Evolutionary conservation across 2,888 invertebrate species (phyloP), one percentile per base, ranked within the genome.

Genomic region (Leucania comma): DNA sequence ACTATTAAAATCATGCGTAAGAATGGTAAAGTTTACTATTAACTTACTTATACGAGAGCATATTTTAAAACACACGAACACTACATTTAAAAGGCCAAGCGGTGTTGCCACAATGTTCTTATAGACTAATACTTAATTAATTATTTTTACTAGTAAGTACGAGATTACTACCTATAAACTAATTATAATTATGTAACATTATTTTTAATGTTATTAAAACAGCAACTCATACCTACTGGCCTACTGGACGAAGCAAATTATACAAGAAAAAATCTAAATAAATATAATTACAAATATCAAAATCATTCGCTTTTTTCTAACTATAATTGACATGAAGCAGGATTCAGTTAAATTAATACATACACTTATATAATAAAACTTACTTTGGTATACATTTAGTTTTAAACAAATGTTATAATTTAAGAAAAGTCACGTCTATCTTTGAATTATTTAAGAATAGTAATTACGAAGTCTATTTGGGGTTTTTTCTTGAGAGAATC

Each of bases 241-340:
- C 85, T 85, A 89, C 62, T 75, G 66, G 67, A 80, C 71, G 64
- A 85, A 83, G 83, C 85, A 79, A 87, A 83, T 75, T 84, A 83
- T 80, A 85, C 85, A 88, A 88, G 38, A 87, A 84, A 81, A 81
- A 82, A 78, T 80, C 79, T 81, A 82, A 78, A 87, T 86, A 87
- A 88, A 88, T 88, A 89, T 87, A 89, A 90, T 89, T 91, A 91
- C 87, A 91, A 89, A 82, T 90, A 90, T 89, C 85, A 85, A 88
- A 89, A 88, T 84, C 75, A 91, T 89, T 87, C 83, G 88, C 88
- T 88, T 88, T 88, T 84, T 82, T 89, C 85, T 94, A 94, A 90
- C 90, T 94, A 95, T 95, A 96, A 96, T 96, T 96, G 95, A 96
- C 95, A 91, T 92, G 63, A 95, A 94, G 95, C 95, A 91, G 95